phyloP scores from a whole-genome alignment of 2,888 invertebrate species.

The Seira ritae region DNA sequence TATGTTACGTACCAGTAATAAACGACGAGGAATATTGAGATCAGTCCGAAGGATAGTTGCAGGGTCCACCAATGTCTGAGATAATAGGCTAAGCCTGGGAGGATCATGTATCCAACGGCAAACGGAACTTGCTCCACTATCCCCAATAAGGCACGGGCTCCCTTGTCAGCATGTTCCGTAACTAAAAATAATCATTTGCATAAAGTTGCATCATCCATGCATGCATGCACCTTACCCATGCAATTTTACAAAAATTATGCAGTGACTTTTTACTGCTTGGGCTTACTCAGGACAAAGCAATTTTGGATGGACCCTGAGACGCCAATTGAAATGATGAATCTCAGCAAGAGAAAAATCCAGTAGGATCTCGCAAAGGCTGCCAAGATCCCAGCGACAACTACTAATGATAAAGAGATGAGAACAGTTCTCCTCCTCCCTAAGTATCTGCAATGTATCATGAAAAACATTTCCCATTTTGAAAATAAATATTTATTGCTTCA shows the following conservation, averaged over 20 bases:
- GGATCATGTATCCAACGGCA: constrained; percentile 71
- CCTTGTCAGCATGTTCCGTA: constrained; percentile 69
- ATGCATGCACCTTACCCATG: neutral
- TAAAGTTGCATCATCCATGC: neutral
- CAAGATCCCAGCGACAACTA: constrained; percentile 62
- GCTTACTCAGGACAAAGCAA: constrained; percentile 69
- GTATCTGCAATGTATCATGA: constrained; percentile 22
- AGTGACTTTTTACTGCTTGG: neutral
- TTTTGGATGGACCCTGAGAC: constrained; percentile 71
- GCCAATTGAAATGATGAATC: constrained; percentile 71
- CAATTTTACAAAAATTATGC: too few species aligned
- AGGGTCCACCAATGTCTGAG: constrained; percentile 64
- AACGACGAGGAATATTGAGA: constrained; percentile 57
- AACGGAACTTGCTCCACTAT: constrained; percentile 69
- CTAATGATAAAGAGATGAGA: constrained; percentile 57
- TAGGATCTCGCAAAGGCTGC: constrained; percentile 69
- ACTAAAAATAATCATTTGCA: constrained; percentile 58
- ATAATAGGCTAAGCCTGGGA: constrained; percentile 68
- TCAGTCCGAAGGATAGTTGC: constrained; percentile 65
- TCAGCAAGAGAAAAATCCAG: constrained; percentile 64
- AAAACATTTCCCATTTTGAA: neutral
- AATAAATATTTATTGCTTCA: neutral
- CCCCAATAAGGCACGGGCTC: constrained; percentile 66
- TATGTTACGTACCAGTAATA: constrained; percentile 71
- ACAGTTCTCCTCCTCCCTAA: constrained; percentile 69